Conservation (phyloP, 2,888 invertebrate species). For the Nudaria mundana region DNA sequence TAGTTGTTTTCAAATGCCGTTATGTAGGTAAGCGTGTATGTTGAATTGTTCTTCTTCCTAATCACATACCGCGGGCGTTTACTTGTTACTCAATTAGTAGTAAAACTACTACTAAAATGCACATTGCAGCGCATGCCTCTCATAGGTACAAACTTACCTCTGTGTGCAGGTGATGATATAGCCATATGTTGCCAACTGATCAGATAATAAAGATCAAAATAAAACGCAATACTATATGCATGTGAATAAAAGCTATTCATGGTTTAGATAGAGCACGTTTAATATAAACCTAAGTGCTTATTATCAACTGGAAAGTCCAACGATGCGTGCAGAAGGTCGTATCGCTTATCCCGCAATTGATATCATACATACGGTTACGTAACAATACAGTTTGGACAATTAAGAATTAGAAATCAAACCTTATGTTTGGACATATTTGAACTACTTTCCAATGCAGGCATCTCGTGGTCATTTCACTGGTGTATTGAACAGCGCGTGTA, state of each 20-base stretch:
- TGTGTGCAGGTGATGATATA: too few species aligned
- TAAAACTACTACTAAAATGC: too few species aligned
- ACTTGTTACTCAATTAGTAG: too few species aligned
- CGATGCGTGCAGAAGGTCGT: constrained; percentile 67
- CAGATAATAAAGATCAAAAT: too few species aligned
- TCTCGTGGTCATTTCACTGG: constrained; percentile 39
- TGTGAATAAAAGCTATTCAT: constrained; percentile 11
- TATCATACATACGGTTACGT: constrained; percentile 64
- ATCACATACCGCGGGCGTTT: too few species aligned
- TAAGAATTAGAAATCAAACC: constrained; percentile 46
- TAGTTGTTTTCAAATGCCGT: constrained; percentile 28
- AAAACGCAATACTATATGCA: constrained; percentile 13
- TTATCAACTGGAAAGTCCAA: constrained; percentile 50
- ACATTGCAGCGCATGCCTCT: too few species aligned
- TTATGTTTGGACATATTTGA: constrained; percentile 32
- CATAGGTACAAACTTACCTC: too few species aligned
- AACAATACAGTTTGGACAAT: constrained; percentile 53
- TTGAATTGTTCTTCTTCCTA: constrained; percentile 37
- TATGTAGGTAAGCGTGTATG: constrained; percentile 8
- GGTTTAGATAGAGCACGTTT: constrained; percentile 27
- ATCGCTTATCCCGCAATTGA: constrained; percentile 68
- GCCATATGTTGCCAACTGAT: too few species aligned
- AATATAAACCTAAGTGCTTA: constrained; percentile 28
- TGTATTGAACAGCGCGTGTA: constrained; percentile 42
- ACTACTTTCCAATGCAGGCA: constrained; percentile 32